phyloP scores from a whole-genome alignment of 2,888 invertebrate genomes.

The Celastrina argiolus region DNA sequence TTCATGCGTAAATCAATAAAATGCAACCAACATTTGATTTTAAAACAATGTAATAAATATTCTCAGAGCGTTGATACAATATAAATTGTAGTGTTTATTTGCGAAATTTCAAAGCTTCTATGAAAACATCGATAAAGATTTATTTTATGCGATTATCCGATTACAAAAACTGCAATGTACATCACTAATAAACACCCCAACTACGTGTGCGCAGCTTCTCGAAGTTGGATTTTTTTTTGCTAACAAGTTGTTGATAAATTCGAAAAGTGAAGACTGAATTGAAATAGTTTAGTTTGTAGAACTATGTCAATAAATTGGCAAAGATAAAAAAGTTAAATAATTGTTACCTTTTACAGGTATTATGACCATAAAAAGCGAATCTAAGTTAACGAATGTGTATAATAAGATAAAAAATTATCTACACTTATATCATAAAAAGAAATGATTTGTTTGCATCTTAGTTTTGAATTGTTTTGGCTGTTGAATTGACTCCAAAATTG shows the following conservation, averaged over 20 bases:
- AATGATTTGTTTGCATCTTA: too few species aligned
- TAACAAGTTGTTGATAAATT: background rate
- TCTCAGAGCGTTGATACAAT: background rate
- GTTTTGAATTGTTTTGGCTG: too few species aligned
- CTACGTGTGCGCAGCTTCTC: conserved; percentile 23
- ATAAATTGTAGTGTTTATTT: conserved; percentile 11
- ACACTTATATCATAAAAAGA: too few species aligned
- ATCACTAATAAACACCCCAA: conserved; percentile 26
- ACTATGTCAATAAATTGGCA: too few species aligned
- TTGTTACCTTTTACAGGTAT: too few species aligned
- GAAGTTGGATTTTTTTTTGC: background rate
- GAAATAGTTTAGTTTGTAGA: too few species aligned
- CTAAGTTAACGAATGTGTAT: too few species aligned
- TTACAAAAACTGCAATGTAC: conserved; percentile 12
- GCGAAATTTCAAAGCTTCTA: conserved; percentile 1
- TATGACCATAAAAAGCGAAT: too few species aligned
- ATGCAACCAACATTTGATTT: background rate
- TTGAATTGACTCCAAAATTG: too few species aligned
- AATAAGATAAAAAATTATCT: too few species aligned
- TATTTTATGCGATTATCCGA: conserved; percentile 16
- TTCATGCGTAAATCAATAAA: background rate
- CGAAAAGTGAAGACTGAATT: background rate
- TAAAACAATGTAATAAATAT: background rate
- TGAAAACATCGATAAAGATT: conserved; percentile 9
- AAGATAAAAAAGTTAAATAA: too few species aligned